Evolutionary conservation across 2,113 vertebrate species (phyloP).

Genomic region (Gorsachius goisagi): DNA sequence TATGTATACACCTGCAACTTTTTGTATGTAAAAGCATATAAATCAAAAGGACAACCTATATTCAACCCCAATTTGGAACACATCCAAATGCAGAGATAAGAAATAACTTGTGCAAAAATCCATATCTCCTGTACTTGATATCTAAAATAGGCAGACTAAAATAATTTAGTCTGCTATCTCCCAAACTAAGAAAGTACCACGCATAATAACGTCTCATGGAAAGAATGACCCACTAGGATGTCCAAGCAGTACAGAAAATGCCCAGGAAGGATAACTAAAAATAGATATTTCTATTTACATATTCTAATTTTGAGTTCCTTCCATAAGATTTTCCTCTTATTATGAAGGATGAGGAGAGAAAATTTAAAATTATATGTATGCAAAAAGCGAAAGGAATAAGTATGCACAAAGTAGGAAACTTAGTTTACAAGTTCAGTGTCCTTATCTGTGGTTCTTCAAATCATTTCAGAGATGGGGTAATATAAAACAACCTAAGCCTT

Average conservation of each 20-base stretch:
- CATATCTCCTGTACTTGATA: background rate
- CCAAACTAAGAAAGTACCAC: background rate
- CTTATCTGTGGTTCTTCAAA: background rate
- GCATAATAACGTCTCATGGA: background rate
- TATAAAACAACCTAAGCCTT: background rate
- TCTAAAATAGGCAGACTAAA: background rate
- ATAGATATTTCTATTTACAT: background rate
- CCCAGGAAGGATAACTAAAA: background rate
- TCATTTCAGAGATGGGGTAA: background rate
- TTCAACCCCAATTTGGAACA: background rate
- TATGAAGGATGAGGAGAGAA: background rate
- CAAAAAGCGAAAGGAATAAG: background rate
- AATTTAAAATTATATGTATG: background rate
- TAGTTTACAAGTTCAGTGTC: background rate
- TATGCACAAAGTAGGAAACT: background rate
- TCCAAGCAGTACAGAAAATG: background rate
- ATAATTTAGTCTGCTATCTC: background rate
- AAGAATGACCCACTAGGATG: background rate
- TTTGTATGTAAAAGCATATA: background rate
- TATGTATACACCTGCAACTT: background rate
- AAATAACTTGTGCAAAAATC: background rate
- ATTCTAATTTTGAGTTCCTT: background rate
- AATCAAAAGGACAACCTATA: conserved; percentile 3
- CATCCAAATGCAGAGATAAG: background rate
- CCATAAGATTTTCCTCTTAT: background rate